Evolutionary conservation across 2,113 vertebrate genomes (phyloP).

Genomic region (Mustela lutreola): DNA sequence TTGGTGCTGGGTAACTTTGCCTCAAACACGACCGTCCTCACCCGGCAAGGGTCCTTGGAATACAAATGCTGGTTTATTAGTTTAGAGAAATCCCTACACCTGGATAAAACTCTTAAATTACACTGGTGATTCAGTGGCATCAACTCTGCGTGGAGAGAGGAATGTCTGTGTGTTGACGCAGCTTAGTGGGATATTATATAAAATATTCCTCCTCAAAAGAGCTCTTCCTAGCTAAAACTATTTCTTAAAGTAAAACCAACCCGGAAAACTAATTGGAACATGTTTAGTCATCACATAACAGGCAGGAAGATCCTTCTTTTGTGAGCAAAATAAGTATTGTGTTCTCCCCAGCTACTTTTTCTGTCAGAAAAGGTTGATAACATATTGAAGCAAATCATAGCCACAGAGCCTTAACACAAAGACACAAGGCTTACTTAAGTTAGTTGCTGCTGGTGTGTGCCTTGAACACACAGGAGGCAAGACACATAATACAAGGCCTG

Average conservation of each 20-base stretch:
- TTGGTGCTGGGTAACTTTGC: not conserved
- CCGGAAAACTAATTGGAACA: constrained; percentile 59
- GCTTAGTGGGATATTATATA: not conserved
- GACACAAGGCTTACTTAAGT: not conserved
- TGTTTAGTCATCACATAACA: not conserved
- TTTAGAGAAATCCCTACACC: not conserved
- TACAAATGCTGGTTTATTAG: not conserved
- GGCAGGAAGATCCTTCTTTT: constrained; percentile 54
- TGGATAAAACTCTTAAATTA: not conserved
- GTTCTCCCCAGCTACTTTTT: constrained; percentile 35
- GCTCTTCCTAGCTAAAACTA: not conserved
- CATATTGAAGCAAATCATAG: constrained; percentile 68
- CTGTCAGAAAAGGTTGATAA: constrained; percentile 40
- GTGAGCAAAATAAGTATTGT: constrained; percentile 24
- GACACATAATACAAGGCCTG: not conserved
- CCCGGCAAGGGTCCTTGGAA: not conserved
- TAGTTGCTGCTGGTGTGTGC: not conserved
- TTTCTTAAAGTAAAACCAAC: constrained; percentile 16
- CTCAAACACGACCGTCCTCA: not conserved
- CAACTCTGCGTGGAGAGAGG: not conserved
- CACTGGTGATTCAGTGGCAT: not conserved
- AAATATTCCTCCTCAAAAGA: constrained; percentile 28
- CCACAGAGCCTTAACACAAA: constrained; percentile 39
- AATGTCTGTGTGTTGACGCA: not conserved
- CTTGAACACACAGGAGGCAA: not conserved